phyloP scores from a whole-genome alignment of 2,888 invertebrate genomes.

The Phyllotreta cruciferae region DNA sequence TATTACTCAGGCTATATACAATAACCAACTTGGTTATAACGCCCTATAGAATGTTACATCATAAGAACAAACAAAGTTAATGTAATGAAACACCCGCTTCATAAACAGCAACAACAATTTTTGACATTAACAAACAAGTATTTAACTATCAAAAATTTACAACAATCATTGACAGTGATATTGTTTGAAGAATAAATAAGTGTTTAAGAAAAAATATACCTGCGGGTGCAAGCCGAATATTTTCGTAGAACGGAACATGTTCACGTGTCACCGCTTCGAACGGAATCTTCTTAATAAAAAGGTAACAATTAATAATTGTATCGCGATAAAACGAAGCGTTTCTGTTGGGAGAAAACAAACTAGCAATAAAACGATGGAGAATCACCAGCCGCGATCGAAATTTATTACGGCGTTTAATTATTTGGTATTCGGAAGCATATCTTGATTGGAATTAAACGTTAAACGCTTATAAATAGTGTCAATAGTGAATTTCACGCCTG shows the following conservation, averaged over 20 bases:
- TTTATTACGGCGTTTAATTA: slow-evolving; percentile 26
- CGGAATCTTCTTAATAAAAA: not conserved
- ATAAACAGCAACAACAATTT: too few species aligned
- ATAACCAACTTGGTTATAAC: too few species aligned
- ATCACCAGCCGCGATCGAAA: slow-evolving; percentile 19
- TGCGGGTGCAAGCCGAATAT: slow-evolving; percentile 7
- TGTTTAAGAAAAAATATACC: not conserved
- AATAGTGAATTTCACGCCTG: not conserved
- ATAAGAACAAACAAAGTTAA: too few species aligned
- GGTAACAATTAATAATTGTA: slow-evolving; percentile 5
- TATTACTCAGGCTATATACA: too few species aligned
- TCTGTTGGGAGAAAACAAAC: slow-evolving; percentile 10
- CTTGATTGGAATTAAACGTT: slow-evolving; percentile 19
- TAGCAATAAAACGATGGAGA: slow-evolving; percentile 11
- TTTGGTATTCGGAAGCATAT: slow-evolving; percentile 19
- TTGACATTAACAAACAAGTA: too few species aligned
- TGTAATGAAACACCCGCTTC: too few species aligned
- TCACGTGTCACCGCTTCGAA: not conserved
- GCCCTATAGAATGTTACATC: too few species aligned
- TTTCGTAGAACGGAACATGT: slow-evolving; percentile 10
- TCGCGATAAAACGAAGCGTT: not conserved
- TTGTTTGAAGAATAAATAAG: too few species aligned
- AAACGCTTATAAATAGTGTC: slow-evolving; percentile 4
- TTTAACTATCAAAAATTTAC: too few species aligned
- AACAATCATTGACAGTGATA: too few species aligned